These are phyloP conservation scores for Ivindomyrus marchei DNA, from an alignment of 2,113 vertebrate species.

Conservation along the genomic window DNA sequence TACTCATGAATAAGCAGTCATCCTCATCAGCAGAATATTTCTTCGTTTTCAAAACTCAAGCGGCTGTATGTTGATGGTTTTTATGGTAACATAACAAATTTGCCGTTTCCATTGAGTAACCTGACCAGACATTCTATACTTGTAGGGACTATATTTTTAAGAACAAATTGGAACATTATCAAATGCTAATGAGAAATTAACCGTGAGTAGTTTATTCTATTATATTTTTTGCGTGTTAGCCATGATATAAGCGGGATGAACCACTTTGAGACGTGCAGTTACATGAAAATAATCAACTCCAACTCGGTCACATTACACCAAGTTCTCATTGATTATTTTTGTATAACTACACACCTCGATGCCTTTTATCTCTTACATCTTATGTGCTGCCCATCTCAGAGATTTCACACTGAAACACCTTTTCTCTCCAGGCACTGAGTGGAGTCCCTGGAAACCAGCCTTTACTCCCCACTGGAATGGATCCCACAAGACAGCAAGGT, in stretches of 20 bases:
- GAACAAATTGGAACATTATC: not conserved
- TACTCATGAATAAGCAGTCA: not conserved
- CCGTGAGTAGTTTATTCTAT: not conserved
- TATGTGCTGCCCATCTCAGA: not conserved
- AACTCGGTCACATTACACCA: not conserved
- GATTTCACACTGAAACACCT: not conserved
- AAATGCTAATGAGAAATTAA: not conserved
- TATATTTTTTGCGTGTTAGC: not conserved
- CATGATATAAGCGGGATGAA: not conserved
- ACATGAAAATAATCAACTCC: not conserved
- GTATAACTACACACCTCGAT: not conserved
- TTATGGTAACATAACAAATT: not conserved
- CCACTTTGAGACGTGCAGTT: not conserved
- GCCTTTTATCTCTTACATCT: not conserved
- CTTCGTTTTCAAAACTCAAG: not conserved
- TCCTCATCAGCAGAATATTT: not conserved
- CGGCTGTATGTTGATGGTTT: not conserved
- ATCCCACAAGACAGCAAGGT: constrained; percentile 96
- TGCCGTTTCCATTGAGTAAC: not conserved
- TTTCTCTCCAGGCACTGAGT: constrained; percentile 71
- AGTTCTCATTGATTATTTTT: not conserved
- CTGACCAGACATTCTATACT: not conserved
- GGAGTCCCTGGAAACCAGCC: constrained; percentile 89
- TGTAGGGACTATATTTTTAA: not conserved
- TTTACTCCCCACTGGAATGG: constrained; percentile 92